Conservation (phyloP, 2,797 vertebrate species). For the Anabas testudineus region DNA sequence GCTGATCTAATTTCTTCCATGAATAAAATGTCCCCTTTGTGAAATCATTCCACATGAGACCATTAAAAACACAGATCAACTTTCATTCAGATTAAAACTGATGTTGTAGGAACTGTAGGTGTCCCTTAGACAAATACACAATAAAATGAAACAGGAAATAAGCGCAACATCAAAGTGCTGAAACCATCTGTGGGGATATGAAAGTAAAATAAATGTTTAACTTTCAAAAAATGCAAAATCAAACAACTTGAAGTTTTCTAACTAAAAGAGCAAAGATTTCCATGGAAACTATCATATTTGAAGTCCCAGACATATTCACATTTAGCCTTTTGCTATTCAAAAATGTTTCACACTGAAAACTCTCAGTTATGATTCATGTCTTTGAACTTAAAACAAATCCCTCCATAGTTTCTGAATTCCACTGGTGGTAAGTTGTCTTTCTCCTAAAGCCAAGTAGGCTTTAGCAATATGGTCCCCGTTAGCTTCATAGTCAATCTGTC, state of each 20-base stretch:
- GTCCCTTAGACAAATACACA: neutral
- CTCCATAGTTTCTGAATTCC: slow-evolving; percentile 80
- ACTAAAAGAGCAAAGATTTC: slow-evolving; percentile 23
- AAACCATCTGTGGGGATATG: neutral
- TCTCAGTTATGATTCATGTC: slow-evolving; percentile 80
- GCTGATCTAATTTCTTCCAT: slow-evolving; percentile 62
- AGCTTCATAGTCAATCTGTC: slow-evolving; percentile 62
- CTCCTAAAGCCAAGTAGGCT: slow-evolving; percentile 69
- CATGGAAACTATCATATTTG: slow-evolving; percentile 50
- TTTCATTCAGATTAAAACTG: slow-evolving; percentile 24
- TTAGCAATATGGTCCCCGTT: slow-evolving; percentile 72
- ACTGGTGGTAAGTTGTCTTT: slow-evolving; percentile 74
- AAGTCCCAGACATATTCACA: slow-evolving; percentile 79
- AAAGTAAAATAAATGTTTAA: slow-evolving; percentile 27
- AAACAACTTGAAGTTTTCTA: slow-evolving; percentile 21
- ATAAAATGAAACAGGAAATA: neutral
- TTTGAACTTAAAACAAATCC: slow-evolving; percentile 81
- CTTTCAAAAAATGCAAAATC: neutral
- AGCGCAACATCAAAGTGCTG: slow-evolving; percentile 8
- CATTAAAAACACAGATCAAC: slow-evolving; percentile 31
- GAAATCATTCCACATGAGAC: slow-evolving; percentile 35
- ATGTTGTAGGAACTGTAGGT: neutral
- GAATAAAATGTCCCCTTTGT: slow-evolving; percentile 52
- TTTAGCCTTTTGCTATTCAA: slow-evolving; percentile 73
- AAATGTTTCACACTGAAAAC: slow-evolving; percentile 70